A percentile compares a stretch with the other conserved stretches of the same genome.
Evolutionary conservation across 2,113 vertebrate species (phyloP).

Genomic region (Danionella cerebrum): DNA sequence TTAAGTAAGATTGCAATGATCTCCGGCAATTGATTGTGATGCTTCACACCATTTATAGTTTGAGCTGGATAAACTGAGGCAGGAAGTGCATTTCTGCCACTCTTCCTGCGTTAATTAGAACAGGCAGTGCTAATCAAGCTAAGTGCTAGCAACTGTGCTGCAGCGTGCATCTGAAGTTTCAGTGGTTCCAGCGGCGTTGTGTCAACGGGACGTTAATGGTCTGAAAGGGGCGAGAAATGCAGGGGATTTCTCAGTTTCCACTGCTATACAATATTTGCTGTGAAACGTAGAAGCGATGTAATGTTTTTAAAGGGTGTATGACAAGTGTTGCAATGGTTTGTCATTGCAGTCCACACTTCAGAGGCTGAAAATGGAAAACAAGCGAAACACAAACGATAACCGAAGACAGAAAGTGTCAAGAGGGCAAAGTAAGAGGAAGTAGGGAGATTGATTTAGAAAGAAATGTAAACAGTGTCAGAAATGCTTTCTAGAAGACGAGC

Average conservation of each 20-base stretch:
- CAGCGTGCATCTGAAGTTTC: slow-evolving; percentile 14
- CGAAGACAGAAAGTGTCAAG: not conserved
- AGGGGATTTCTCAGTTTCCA: slow-evolving; percentile 3
- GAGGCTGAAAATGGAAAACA: not conserved
- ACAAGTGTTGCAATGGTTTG: not conserved
- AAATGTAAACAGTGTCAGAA: not conserved
- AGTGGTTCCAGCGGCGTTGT: not conserved
- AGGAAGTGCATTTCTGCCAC: slow-evolving; percentile 20
- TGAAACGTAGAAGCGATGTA: no score
- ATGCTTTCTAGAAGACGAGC: not conserved
- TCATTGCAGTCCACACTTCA: not conserved
- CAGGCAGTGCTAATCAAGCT: slow-evolving; percentile 28
- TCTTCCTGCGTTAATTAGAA: slow-evolving; percentile 15
- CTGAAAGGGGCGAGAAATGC: not conserved
- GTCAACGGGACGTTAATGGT: slow-evolving; percentile 29
- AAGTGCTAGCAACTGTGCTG: slow-evolving; percentile 19
- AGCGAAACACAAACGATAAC: not conserved
- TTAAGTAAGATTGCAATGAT: slow-evolving; percentile 31
- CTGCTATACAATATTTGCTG: not conserved
- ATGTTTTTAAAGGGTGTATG: not conserved
- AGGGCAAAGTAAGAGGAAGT: not conserved
- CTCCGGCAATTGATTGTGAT: slow-evolving; percentile 21
- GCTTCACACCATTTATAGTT: slow-evolving; percentile 13
- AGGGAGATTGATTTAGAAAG: not conserved
- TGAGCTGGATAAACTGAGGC: slow-evolving; percentile 31